Conservation (phyloP, 2,888 invertebrate species). For the Seira musarum region DNA sequence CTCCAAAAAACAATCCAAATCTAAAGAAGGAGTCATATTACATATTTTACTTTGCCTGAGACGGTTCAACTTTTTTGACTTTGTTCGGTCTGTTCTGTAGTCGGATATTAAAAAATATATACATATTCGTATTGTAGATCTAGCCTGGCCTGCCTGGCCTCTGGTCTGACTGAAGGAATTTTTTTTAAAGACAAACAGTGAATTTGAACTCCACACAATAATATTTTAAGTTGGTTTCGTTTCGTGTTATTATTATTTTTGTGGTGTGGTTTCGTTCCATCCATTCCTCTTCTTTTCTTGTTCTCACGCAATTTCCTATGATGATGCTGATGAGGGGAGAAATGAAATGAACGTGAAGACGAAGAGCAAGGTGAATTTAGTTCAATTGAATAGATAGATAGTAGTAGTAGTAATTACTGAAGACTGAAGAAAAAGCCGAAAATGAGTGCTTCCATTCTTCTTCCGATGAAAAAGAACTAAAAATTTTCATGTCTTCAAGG, state of each 20-base stretch:
- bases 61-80: constrained; percentile 60
- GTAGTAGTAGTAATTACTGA: background rate
- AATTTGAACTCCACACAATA: too few species aligned
- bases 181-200: constrained; percentile 17
- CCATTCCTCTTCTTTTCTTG: constrained; percentile 17
- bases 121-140: too few species aligned
- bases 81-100: constrained; percentile 30
- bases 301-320: constrained; percentile 59
- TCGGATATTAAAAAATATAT: constrained; percentile 11
- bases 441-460: background rate
- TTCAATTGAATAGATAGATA: background rate
- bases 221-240: background rate
- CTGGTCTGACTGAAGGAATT: background rate
- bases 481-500: background rate
- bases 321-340: background rate
- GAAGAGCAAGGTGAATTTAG: too few species aligned
- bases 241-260: too few species aligned
- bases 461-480: background rate
- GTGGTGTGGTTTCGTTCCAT: constrained; percentile 29
- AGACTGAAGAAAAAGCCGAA: background rate
- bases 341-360: background rate
- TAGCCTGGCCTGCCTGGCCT: background rate
- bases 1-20: constrained; percentile 18
- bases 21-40: constrained; percentile 38
- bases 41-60: constrained; percentile 52